phyloP scores from a whole-genome alignment of 2,113 vertebrate genomes.

The Larimichthys polyactis region DNA sequence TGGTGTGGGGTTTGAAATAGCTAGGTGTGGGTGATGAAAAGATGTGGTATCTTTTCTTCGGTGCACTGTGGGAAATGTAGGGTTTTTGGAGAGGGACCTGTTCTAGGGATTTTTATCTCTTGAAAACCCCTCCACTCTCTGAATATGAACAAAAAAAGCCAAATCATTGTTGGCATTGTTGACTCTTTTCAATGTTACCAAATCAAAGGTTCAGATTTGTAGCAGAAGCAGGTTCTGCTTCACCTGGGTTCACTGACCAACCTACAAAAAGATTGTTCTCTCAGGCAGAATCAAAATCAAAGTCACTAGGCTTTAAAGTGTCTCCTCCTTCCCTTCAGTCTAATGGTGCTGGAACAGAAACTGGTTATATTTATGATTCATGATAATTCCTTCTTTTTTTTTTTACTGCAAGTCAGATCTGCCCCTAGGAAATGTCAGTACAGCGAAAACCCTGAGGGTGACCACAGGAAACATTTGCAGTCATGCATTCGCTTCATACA shows the following conservation, averaged over 20 bases:
- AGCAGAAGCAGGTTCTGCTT: background rate
- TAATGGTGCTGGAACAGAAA: background rate
- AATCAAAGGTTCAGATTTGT: background rate
- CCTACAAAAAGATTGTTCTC: background rate
- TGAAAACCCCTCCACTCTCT: no score
- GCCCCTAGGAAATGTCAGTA: background rate
- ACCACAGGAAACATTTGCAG: constrained; percentile 24
- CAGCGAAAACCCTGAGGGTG: background rate
- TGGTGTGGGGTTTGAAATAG: no score
- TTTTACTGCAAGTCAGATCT: background rate
- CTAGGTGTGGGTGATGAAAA: no score
- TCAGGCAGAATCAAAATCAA: background rate
- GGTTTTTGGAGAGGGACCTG: no score
- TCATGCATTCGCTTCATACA: background rate
- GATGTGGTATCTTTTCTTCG: no score
- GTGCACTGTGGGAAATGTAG: no score
- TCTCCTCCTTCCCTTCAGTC: background rate
- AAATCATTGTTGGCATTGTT: no score
- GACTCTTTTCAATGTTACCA: background rate
- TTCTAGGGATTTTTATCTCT: no score
- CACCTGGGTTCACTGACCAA: background rate
- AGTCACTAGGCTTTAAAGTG: background rate
- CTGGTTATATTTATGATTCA: background rate
- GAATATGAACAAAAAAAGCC: background rate
- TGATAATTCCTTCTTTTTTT: background rate